Conservation (phyloP, 2,888 invertebrate genomes). For the Drosophila heteroneura region DNA sequence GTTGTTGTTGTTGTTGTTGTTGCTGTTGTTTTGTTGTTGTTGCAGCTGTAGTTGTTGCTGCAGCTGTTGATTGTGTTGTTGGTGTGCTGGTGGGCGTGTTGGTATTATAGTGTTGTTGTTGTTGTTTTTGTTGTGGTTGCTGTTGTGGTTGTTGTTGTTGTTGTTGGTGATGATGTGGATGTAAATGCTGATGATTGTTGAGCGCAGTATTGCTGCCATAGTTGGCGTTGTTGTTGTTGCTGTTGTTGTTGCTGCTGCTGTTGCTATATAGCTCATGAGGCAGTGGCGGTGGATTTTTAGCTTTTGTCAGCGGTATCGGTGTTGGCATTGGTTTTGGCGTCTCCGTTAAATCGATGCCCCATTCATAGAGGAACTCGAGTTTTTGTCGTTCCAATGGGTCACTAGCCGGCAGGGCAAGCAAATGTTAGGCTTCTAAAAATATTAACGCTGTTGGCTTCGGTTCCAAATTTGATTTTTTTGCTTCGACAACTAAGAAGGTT, state of each 20-base stretch:
- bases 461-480: slow-evolving; percentile 96
- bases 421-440: slow-evolving; percentile 96
- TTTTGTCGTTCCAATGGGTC: slow-evolving; percentile 84
- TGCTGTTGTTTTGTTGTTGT: slow-evolving; percentile 17
- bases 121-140: slow-evolving; percentile 19
- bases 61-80: slow-evolving; percentile 29
- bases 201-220: slow-evolving; percentile 56
- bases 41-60: slow-evolving; percentile 40
- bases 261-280: slow-evolving; percentile 70
- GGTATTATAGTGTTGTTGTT: slow-evolving; percentile 36
- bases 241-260: slow-evolving; percentile 50
- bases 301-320: slow-evolving; percentile 84
- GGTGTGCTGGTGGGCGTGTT: slow-evolving; percentile 48
- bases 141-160: slow-evolving; percentile 2
- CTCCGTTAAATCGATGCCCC: slow-evolving; percentile 85
- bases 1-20: slow-evolving; percentile 10
- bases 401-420: slow-evolving; percentile 94
- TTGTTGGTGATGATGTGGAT: slow-evolving; percentile 33
- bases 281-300: slow-evolving; percentile 86
- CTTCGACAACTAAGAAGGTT: slow-evolving; percentile 96
- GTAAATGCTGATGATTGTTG: slow-evolving; percentile 47
- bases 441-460: slow-evolving; percentile 96
- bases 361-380: slow-evolving; percentile 83
- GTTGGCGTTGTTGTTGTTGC: slow-evolving; percentile 29
- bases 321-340: slow-evolving; percentile 84